A percentile compares a stretch with the other conserved stretches of the same genome.
phyloP scores from a whole-genome alignment of 2,797 vertebrate species.

The Liparis tanakae region DNA sequence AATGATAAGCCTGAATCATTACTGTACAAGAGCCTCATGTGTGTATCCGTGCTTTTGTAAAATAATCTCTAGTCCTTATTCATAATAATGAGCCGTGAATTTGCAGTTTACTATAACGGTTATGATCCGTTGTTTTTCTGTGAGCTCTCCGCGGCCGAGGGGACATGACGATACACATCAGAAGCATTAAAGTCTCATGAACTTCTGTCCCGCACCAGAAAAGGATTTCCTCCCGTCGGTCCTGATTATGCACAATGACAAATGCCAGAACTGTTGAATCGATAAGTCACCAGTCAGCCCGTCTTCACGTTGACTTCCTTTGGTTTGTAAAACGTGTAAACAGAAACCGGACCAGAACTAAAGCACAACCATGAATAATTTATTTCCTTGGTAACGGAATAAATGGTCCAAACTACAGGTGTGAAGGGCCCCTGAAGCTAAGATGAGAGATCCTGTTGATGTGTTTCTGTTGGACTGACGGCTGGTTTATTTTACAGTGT shows the following conservation, averaged over 20 bases:
- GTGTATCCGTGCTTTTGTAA: not conserved
- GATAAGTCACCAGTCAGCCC: not conserved
- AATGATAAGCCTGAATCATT: not conserved
- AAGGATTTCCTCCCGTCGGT: not conserved
- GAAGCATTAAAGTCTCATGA: not conserved
- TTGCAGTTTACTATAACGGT: not conserved
- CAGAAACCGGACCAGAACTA: not conserved
- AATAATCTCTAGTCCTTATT: not conserved
- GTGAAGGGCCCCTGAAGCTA: not conserved
- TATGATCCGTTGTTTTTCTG: not conserved
- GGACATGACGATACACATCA: not conserved
- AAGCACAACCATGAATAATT: not conserved
- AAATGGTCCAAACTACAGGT: not conserved
- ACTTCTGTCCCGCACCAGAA: not conserved
- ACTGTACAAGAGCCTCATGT: not conserved
- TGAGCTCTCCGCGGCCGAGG: not conserved
- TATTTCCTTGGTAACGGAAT: not conserved
- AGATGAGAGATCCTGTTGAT: not conserved
- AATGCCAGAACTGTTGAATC: not conserved
- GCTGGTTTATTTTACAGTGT: slow-evolving; percentile 31
- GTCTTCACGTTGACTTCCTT: not conserved
- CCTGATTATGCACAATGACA: not conserved
- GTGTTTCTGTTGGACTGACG: slow-evolving; percentile 23
- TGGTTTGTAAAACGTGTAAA: not conserved
- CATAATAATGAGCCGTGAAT: not conserved